Base-by-base conservation (phyloP, 1,140 invertebrate genomes). In the Dufourea novaeangliae region DNA sequence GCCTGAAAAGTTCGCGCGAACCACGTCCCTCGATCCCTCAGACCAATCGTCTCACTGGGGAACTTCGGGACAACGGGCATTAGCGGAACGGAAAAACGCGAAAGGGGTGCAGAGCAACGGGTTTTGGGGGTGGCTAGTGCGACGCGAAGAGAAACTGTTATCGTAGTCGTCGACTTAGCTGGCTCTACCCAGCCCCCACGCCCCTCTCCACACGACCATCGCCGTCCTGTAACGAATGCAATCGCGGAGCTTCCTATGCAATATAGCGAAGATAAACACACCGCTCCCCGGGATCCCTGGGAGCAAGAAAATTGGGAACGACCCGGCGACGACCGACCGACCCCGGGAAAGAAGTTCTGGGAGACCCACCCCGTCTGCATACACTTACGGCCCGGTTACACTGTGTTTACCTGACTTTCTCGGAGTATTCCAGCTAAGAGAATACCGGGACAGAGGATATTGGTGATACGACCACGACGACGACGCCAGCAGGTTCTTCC, bases 361-460 rank as follows among this genome's bases (percentile, higher is more conserved):
- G n/a, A n/a, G n/a, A n/a, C n/a, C n/a, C 39, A 32, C 34, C 20
- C 29, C n/a, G 66, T 37, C 32, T 69, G 56, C 73, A 50, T 69
- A 69, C 61, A 27, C 50, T 75, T 34, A 67, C 56, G 41, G 64
- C 32, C n/a, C 61, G 74, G 66, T 69, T 76, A 52, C 74, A 68
- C 32, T 27, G 66, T 76, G 74, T 76, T 76, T 76, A 70, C 66
- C 44, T 41, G 72, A 57, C 41, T 27, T 29, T 8, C 11, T 17
- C 32, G 22, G n/a, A n/a, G 73, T 37, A 27, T 64, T 14, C 34
- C 22, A 11, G 39, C 11, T 12, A 37, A 29, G 52, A 44, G 63
- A 69, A 69, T 76, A 61, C 44, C 17, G 39, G n/a, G n/a, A n/a
- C n/a, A n/a, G n/a, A n/a, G n/a, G 73, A 68, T 76, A 76, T n/a